Percentiles rank a stretch among this genome's conserved stretches.
These are phyloP conservation scores for Nematopogon swammerdamellus DNA, from an alignment of 2,888 invertebrate genomes.

Conservation along the genomic window DNA sequence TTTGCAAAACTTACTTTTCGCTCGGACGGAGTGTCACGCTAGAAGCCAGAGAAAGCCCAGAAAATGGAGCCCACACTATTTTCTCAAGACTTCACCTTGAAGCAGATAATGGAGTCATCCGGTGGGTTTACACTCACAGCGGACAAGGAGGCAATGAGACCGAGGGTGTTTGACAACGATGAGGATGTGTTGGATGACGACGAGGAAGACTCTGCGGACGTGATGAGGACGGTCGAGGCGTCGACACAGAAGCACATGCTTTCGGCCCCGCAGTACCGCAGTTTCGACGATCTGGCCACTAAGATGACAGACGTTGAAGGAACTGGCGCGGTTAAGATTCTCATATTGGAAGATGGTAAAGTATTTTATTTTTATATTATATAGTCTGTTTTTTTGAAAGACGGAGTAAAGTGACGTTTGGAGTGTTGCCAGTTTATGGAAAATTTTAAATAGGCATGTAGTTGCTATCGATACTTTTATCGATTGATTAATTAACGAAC, in stretches of 20 bases:
- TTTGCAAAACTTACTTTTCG: no score
- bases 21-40: no score
- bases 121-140: neutral
- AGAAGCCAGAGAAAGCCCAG: no score
- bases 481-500: no score
- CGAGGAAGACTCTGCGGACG: slow-evolving; percentile 20
- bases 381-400: no score
- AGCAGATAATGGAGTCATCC: neutral
- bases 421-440: no score
- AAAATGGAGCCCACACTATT: neutral
- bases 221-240: slow-evolving; percentile 24
- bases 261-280: slow-evolving; percentile 33
- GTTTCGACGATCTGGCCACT: slow-evolving; percentile 26
- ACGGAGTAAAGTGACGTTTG: neutral
- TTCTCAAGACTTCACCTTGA: neutral
- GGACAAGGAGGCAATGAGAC: neutral
- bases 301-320: slow-evolving; percentile 38
- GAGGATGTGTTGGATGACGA: neutral
- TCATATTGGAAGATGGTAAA: slow-evolving; percentile 41
- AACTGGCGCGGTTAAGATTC: slow-evolving; percentile 33
- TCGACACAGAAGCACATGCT: slow-evolving; percentile 26
- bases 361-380: slow-evolving; percentile 21
- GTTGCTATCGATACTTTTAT: no score
- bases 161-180: neutral
- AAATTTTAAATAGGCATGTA: no score